phyloP scores from a whole-genome alignment of 1,140 invertebrate genomes.

The Cydia fagiglandana region DNA sequence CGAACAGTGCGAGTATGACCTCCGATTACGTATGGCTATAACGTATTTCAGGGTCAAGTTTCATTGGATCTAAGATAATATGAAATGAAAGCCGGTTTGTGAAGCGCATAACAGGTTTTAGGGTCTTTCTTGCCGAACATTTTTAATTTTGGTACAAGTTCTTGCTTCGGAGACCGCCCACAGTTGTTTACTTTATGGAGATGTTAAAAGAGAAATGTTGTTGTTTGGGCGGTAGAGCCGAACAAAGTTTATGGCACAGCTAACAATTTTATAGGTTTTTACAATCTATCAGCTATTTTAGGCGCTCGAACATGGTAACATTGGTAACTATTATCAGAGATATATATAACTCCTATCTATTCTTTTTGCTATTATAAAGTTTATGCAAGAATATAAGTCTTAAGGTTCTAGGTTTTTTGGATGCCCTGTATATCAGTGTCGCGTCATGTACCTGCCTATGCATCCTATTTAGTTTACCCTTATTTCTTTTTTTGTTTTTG shows the following conservation, averaged over 20 bases:
- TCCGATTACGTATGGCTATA: background rate
- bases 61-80: background rate
- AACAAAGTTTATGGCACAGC: background rate
- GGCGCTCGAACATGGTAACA: no score
- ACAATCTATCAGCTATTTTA: background rate
- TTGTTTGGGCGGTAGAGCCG: background rate
- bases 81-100: background rate
- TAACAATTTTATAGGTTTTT: background rate
- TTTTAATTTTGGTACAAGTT: background rate
- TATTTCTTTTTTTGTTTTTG: no score
- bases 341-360: no score
- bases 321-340: no score
- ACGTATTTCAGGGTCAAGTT: background rate
- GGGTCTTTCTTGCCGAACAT: background rate
- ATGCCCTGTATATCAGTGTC: no score
- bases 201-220: background rate
- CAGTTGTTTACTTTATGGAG: background rate
- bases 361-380: no score
- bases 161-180: background rate
- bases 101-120: slow-evolving; percentile 11
- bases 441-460: no score
- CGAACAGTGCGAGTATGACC: background rate
- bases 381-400: no score
- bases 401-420: no score
- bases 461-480: no score